Evolutionary conservation across 2,113 vertebrate species (phyloP), one percentile per base, ranked within the genome.

Genomic region (Thalassoma bifasciatum): DNA sequence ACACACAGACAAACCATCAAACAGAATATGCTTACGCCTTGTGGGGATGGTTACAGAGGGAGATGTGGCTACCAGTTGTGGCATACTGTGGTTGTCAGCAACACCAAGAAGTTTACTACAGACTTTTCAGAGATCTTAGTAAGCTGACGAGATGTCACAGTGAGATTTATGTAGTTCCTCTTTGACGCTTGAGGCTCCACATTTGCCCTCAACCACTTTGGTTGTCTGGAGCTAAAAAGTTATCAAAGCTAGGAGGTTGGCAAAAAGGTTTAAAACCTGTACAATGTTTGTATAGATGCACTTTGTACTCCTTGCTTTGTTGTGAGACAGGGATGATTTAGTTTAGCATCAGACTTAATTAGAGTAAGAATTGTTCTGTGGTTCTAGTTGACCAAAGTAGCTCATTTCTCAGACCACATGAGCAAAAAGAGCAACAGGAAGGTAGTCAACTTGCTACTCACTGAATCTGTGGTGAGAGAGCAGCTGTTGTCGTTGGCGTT

Each of bases 11-110:
- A 36, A 42, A 53, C 17, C 61, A 78, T 81, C 72, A 87, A 79
- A 83, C 63, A 73, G 75, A 77, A 9, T 34, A 42, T 46, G n/a
- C 11, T 24, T 42, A n/a, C 1, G 49, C 51, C 44, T 2, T 46
- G 17, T 21, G n/a, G 23, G 50, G 73, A 82, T 58, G 19, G 82
- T 89, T 80, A 73, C 10, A 65, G 21, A 42, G 10, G 26, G 24
- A 69, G 44, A 47, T 56, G 50, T 72, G 61, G 68, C 9, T 22
- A 2, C 3, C 21, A 54, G 14, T 21, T 22, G 52, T 49, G 51
- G 40, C 38, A 22, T 56, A 72, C 44, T 50, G 3, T 26, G 37
- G 44, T 51, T 34, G 10, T 13, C 12, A 37, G 11, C 12, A 19
- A 11, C 59, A 1, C 38, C 0, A 0, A 11, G 46, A 10, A 8